Percentiles rank a stretch among this genome's conserved stretches.
Evolutionary conservation across 53 echinoderm and acorn worm genomes (phyloP).

Genomic region (Holothuria leucospilota): DNA sequence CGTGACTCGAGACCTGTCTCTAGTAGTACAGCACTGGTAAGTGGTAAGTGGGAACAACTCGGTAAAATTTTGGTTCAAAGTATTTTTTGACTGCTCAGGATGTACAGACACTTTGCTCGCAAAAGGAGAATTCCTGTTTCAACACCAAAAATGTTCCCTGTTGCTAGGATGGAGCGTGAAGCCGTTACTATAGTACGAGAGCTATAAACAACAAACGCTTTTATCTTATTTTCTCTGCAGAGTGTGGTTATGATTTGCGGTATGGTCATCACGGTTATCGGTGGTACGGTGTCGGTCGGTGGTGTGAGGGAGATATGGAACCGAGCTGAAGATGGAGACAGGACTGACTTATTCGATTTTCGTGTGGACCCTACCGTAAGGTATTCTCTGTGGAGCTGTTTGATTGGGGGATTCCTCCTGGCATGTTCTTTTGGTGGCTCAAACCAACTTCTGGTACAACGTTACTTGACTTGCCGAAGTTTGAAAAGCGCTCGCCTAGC

Average conservation of each 20-base stretch:
- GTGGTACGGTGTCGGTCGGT: not conserved
- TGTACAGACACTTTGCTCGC: too few species aligned
- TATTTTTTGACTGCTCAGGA: too few species aligned
- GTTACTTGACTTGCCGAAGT: not conserved
- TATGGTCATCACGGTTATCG: not conserved
- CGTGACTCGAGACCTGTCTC: too few species aligned
- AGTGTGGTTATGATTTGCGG: constrained; percentile 18
- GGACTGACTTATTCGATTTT: not conserved
- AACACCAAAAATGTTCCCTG: too few species aligned
- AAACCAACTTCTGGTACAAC: not conserved
- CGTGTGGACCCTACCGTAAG: constrained; percentile 13
- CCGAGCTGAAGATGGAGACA: not conserved
- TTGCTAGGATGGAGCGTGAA: too few species aligned
- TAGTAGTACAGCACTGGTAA: too few species aligned
- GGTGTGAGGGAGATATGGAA: not conserved
- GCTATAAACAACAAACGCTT: too few species aligned
- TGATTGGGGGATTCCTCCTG: not conserved
- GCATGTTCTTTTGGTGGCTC: not conserved
- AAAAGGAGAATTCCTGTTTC: too few species aligned
- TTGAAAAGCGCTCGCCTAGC: not conserved
- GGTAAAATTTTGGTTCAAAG: too few species aligned
- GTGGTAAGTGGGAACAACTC: too few species aligned
- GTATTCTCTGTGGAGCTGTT: not conserved
- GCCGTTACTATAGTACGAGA: too few species aligned
- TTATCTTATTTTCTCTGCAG: not conserved